These are phyloP conservation scores for Plusia festucae DNA, from an alignment of 2,888 invertebrate species.

Conservation along the genomic window DNA sequence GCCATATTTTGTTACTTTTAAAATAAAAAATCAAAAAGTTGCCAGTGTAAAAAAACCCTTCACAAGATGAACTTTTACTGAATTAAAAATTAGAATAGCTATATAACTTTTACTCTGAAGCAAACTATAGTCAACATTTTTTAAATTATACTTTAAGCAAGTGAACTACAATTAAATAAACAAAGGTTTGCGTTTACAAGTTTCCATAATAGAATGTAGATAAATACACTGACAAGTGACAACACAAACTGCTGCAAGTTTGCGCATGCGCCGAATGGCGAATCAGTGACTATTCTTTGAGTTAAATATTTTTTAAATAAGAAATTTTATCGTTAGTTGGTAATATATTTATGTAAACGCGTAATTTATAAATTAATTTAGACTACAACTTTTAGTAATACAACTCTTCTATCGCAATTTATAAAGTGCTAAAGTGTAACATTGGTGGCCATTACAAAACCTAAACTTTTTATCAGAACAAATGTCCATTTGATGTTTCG, in stretches of 20 bases:
- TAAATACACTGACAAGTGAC: slow-evolving; percentile 68
- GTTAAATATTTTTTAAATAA: slow-evolving; percentile 86
- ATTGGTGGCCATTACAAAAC: slow-evolving; percentile 90
- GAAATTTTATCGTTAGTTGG: slow-evolving; percentile 87
- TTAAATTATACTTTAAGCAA: not conserved
- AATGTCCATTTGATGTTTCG: slow-evolving; percentile 90
- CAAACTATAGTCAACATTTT: not conserved
- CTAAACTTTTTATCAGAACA: slow-evolving; percentile 89
- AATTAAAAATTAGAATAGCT: not conserved
- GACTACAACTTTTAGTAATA: slow-evolving; percentile 65
- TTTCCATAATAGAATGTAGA: slow-evolving; percentile 26
- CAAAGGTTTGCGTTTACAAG: not conserved
- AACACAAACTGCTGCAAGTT: slow-evolving; percentile 84
- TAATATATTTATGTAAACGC: slow-evolving; percentile 81
- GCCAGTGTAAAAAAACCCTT: slow-evolving; percentile 27
- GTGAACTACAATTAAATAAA: not conserved
- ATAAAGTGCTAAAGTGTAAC: slow-evolving; percentile 85
- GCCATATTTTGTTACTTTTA: slow-evolving; percentile 24
- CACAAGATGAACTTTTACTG: not conserved
- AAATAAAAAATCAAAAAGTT: slow-evolving; percentile 33
- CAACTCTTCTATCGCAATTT: slow-evolving; percentile 67
- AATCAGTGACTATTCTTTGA: slow-evolving; percentile 88
- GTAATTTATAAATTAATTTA: slow-evolving; percentile 71
- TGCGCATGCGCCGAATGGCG: slow-evolving; percentile 90
- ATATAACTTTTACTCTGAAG: too few relatives aligned